These are phyloP conservation scores for Melanerpes aurifrons DNA, from an alignment of 2,113 vertebrate species.

Conservation along the genomic window DNA sequence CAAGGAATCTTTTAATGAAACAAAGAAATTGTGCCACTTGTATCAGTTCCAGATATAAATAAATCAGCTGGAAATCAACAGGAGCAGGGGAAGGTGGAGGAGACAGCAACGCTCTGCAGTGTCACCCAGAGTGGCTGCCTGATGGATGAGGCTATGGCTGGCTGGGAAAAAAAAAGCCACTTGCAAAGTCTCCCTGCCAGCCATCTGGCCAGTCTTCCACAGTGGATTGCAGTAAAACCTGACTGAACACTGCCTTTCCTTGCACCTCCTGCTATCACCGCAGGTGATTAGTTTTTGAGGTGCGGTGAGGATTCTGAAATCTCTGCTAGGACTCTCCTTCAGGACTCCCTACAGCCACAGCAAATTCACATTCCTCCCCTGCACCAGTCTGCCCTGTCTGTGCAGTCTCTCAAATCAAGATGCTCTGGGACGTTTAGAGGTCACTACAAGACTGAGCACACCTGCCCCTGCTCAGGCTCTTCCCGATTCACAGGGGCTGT, in stretches of 20 bases:
- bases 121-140: constrained; percentile 57
- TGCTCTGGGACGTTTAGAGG: not conserved
- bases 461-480: not conserved
- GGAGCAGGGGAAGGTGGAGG: constrained; percentile 17
- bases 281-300: not conserved
- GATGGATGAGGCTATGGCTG: constrained; percentile 32
- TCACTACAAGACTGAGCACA: not conserved
- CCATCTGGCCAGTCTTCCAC: constrained; percentile 45
- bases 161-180: not conserved
- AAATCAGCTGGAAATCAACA: constrained; percentile 67
- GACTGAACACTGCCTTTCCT: not conserved
- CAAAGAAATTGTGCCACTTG: constrained; percentile 28
- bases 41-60: constrained; percentile 62
- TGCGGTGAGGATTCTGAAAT: not conserved
- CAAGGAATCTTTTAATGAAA: constrained; percentile 65
- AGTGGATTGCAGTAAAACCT: not conserved
- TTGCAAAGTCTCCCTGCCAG: constrained; percentile 46
- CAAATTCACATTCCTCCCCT: not conserved
- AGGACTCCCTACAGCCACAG: not conserved
- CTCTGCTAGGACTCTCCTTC: not conserved
- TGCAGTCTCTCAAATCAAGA: not conserved
- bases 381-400: not conserved
- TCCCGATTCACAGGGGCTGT: not conserved
- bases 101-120: constrained; percentile 38
- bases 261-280: not conserved